Base-by-base conservation (phyloP, 2,888 invertebrate species). In the Lingula anatina region DNA sequence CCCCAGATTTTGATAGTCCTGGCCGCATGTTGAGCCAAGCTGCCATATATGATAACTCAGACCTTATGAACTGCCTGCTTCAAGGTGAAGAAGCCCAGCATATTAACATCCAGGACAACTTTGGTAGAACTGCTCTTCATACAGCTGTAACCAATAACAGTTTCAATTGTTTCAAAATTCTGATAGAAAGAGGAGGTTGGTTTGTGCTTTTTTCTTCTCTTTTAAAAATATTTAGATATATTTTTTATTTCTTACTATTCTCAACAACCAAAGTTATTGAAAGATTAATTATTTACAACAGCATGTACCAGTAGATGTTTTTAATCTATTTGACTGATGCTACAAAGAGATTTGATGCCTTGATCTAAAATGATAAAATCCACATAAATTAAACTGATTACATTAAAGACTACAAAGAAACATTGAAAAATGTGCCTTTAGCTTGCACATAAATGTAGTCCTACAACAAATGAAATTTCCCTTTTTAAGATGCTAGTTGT, bases 91-190 rank as follows among this genome's bases (percentile, higher is more conserved):
- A 68, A 50, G 39, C 47, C 20, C 54, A 49, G 15, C 56, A 67
- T 43, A 63, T 74, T 27, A 64, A 73, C 51, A 57, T 57, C 5
- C 59, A 54, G 21, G 73, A 74, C 55, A 48, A 54, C n/a, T 65
- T 59, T 47, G 71, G 69, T n/a, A 49, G 73, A 2, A 74, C 71
- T 12, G 63, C 71, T 5, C 59, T 71, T 15, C 72, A 70, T 53
- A 72, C 71, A 4, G 65, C 71, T 25, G 72, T 73, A n/a, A 69
- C 71, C 5, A 72, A 73, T 55, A 68, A 68, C 54, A 69, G 69
- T 48, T 47, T 62, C 25, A 60, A 65, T 47, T 72, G 71, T 54
- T 59, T 68, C 3, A 55, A 65, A 25, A 39, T 69, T 15, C 62
- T 74, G 28, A 56, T 74, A 26, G 57, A 67, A 39, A 51, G 63